Conservation (phyloP, 2,113 vertebrate genomes). For the Chloebia gouldiae region DNA sequence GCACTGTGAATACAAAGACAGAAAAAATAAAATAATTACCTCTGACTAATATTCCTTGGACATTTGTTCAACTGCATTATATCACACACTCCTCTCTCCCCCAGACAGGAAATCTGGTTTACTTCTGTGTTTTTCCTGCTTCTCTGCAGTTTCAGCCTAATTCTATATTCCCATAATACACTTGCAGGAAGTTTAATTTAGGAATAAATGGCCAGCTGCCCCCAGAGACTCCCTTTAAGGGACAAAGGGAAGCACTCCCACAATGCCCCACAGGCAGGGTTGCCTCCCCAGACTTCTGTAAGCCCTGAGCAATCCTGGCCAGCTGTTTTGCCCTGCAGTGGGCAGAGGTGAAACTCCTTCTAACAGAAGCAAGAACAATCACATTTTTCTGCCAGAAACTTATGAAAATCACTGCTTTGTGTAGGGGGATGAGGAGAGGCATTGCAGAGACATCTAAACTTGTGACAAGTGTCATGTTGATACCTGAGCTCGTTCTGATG, state of each 20-base stretch:
- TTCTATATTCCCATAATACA: not conserved
- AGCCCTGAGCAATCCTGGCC: not conserved
- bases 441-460: not conserved
- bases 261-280: fast-evolving
- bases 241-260: not conserved
- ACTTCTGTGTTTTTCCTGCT: not conserved
- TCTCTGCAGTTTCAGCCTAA: not conserved
- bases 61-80: not conserved
- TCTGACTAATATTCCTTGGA: not conserved
- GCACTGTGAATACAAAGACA: not conserved
- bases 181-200: not conserved
- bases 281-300: not conserved
- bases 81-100: not conserved
- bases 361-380: not conserved
- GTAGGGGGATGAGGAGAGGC: not conserved
- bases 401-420: not conserved
- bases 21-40: not conserved
- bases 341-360: not conserved
- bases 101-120: not conserved
- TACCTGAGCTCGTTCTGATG: not conserved
- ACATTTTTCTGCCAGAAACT: not conserved
- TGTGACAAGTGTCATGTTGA: not conserved
- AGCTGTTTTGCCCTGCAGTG: not conserved
- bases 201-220: not conserved
- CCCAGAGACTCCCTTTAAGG: not conserved